These are phyloP conservation scores for Haliaeetus leucogaster DNA, from an alignment of 2,113 vertebrate species.

Conservation along the genomic window DNA sequence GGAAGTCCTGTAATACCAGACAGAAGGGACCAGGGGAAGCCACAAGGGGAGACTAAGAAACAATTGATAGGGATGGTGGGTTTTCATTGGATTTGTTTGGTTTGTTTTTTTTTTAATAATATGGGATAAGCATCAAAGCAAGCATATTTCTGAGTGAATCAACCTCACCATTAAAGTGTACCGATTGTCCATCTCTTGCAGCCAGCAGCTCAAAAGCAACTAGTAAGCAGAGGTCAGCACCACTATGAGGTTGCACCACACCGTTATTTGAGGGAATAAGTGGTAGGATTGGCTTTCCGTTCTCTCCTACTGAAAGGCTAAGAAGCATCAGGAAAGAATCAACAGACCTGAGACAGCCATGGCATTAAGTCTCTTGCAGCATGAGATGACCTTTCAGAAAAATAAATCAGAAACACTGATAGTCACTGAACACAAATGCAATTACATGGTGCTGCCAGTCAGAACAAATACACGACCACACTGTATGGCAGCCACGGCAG, in stretches of 20 bases:
- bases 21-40: background rate
- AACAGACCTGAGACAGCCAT: background rate
- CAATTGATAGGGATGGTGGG: accelerated
- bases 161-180: background rate
- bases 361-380: conserved; percentile 27
- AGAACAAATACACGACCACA: background rate
- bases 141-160: background rate
- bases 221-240: background rate
- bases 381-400: conserved; percentile 53
- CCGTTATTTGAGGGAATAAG: background rate
- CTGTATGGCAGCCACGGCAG: background rate
- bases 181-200: background rate
- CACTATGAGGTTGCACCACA: background rate
- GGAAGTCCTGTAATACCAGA: background rate
- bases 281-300: background rate
- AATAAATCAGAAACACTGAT: background rate
- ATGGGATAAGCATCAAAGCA: background rate
- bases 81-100: background rate
- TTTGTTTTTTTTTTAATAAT: background rate
- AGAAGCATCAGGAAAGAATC: background rate
- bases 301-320: background rate
- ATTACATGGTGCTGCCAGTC: conserved; percentile 60
- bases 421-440: conserved; percentile 59
- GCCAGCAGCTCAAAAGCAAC: background rate
- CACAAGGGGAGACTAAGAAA: background rate